Evolutionary conservation across 92 coral and sea anemone species (phyloP).

Genomic region (Porites lobata): DNA sequence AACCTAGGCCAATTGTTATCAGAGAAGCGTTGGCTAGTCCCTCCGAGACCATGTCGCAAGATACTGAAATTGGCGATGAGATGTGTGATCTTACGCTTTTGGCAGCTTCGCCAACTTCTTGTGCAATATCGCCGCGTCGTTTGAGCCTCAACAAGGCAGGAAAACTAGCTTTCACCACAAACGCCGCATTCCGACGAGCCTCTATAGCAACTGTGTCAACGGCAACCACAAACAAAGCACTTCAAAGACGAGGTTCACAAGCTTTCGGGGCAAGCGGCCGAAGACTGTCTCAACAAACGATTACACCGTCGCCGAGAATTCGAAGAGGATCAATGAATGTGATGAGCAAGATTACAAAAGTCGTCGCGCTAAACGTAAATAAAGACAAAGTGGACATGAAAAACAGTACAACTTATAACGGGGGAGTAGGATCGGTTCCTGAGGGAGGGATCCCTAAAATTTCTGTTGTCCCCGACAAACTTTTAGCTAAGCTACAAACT

Average conservation of each 20-base stretch:
- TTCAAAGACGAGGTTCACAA: conserved; percentile 57
- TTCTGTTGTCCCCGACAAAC: conserved; percentile 32
- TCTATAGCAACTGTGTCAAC: conserved; percentile 73
- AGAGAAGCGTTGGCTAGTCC: conserved; percentile 48
- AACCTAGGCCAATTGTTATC: conserved; percentile 60
- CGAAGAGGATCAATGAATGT: conserved; percentile 86
- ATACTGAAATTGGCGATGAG: conserved; percentile 67
- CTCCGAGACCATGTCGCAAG: conserved; percentile 36
- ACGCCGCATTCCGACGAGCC: conserved; percentile 65
- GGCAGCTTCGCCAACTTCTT: conserved; percentile 46
- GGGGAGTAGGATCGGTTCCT: background rate
- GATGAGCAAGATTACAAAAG: conserved; percentile 48
- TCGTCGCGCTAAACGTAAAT: conserved; percentile 9
- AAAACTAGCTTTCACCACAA: conserved; percentile 41
- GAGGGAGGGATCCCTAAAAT: background rate
- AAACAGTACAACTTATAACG: background rate
- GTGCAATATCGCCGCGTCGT: conserved; percentile 52
- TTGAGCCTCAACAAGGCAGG: conserved; percentile 72
- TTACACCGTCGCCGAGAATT: conserved; percentile 51
- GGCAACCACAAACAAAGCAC: conserved; percentile 24
- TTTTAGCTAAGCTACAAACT: conserved; percentile 69
- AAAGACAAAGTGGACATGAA: conserved; percentile 24
- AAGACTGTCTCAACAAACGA: conserved; percentile 50
- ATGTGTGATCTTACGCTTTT: conserved; percentile 26
- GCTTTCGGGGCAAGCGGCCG: conserved; percentile 49